These are phyloP conservation scores for Leucophora obtusa DNA, from an alignment of 2,888 invertebrate species.

Conservation along the genomic window DNA sequence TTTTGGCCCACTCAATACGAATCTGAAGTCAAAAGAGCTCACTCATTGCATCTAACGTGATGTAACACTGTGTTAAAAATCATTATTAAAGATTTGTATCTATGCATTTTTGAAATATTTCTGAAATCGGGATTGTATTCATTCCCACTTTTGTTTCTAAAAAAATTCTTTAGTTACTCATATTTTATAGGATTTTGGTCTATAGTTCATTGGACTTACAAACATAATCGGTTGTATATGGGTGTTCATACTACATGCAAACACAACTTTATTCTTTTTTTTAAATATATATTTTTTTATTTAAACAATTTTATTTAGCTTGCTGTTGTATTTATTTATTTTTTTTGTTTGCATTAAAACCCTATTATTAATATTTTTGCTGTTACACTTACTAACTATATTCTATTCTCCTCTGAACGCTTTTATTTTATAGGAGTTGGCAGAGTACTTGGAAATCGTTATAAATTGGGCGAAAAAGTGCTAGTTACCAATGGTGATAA, in stretches of 20 bases:
- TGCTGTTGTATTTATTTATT: slow-evolving; percentile 24
- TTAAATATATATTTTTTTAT: too few species aligned
- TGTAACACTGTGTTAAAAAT: too few species aligned
- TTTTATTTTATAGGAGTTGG: slow-evolving; percentile 73
- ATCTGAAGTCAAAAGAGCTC: too few species aligned
- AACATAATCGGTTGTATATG: slow-evolving; percentile 3
- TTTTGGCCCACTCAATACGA: too few species aligned
- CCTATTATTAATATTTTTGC: slow-evolving; percentile 34
- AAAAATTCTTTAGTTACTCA: too few species aligned
- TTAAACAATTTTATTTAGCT: slow-evolving; percentile 11
- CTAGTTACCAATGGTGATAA: slow-evolving; percentile 76
- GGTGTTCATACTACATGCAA: slow-evolving; percentile 7
- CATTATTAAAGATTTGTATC: too few species aligned
- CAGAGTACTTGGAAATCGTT: slow-evolving; percentile 73
- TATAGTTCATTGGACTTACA: not conserved
- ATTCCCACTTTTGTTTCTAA: too few species aligned
- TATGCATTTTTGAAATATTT: too few species aligned
- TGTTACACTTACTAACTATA: slow-evolving; percentile 41
- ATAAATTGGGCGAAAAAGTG: slow-evolving; percentile 77
- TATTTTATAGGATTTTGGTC: not conserved
- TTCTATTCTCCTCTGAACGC: slow-evolving; percentile 43
- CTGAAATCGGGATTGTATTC: too few species aligned
- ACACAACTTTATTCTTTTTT: slow-evolving; percentile 26
- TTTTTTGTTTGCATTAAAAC: not conserved
- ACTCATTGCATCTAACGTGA: too few species aligned